Evolutionary conservation across 2,888 invertebrate genomes (phyloP), one percentile per base, ranked within the genome.

Genomic region (Disparrhopalites patrizii): DNA sequence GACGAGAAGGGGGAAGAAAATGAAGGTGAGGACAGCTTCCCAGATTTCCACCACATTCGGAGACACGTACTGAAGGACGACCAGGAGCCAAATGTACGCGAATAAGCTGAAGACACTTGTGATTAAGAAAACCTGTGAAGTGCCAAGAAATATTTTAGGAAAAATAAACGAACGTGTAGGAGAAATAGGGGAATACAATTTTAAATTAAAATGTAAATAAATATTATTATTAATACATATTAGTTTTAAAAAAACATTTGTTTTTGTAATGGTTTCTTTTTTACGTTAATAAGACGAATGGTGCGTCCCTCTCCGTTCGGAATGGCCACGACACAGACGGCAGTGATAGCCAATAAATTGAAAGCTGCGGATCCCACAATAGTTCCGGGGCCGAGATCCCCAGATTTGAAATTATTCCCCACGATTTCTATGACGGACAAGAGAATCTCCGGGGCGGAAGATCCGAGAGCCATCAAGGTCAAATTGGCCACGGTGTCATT

Each of bases 331-430:
- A 84, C 78, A 72, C 84, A 84, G n/a, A 84, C 79, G 1, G 81
- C 83, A 3, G 80, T 79, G 68, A 84, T 84, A 62, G 79, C 79
- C 70, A 84, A 77, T 36, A 84, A 77, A 76, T 84, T 84, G 77
- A 83, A 84, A 15, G 83, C 83, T 2, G 84, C 84, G 1, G 84
- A 84, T 0, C 84, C 84, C 7, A 84, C 83, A 65, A 84, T 84
- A 2, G 84, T 83, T 28, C 83, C 81, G 0, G 84, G 84, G 8
- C 84, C 84, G 4, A 84, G 75, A 2, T 79, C 80, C 2, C 83
- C 83, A 1, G 83, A 77, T 58, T 77, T 69, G 74, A 78, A 75
- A 55, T 76, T 76, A 66, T 79, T 80, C 18, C 79, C 79, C 25
- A 80, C 76, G 58, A 83, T 81, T 77, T 83, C 83, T 68, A 83